Evolutionary conservation across 2,113 vertebrate genomes (phyloP).

Genomic region (Festucalex cinctus): DNA sequence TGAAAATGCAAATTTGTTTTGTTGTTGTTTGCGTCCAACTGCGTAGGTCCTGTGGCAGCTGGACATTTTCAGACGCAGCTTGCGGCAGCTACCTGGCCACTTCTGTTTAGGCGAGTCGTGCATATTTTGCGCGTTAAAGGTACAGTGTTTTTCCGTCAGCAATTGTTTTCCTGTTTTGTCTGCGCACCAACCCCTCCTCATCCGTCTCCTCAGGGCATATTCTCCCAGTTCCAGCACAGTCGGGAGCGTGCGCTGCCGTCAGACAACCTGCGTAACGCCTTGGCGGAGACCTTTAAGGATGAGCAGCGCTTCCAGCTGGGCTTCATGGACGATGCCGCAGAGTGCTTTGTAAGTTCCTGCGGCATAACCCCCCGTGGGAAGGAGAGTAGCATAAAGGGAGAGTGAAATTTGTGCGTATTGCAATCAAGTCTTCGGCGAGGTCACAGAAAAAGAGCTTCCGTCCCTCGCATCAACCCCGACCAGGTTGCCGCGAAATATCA

Average conservation of each 20-base stretch:
- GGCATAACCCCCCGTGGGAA: slow-evolving; percentile 29
- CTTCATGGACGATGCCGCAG: slow-evolving; percentile 96
- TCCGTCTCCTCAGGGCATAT: slow-evolving; percentile 79
- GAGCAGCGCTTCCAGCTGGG: slow-evolving; percentile 97
- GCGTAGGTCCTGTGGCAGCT: slow-evolving; percentile 93
- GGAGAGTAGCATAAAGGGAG: slow-evolving; percentile 3
- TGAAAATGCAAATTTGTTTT: neutral
- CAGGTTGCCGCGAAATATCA: slow-evolving; percentile 54
- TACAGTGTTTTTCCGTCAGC: slow-evolving; percentile 45
- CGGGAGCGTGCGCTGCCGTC: slow-evolving; percentile 92
- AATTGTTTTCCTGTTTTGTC: neutral
- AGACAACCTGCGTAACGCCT: slow-evolving; percentile 88
- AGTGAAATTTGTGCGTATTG: slow-evolving; percentile 28
- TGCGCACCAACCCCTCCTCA: neutral
- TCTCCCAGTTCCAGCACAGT: slow-evolving; percentile 93
- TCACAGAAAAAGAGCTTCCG: slow-evolving; percentile 59
- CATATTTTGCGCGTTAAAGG: slow-evolving; percentile 98
- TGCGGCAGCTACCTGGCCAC: slow-evolving; percentile 89
- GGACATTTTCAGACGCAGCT: slow-evolving; percentile 94
- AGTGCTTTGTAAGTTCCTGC: slow-evolving; percentile 90
- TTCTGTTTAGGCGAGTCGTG: slow-evolving; percentile 91
- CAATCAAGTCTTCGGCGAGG: slow-evolving; percentile 63
- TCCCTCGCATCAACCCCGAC: slow-evolving; percentile 50
- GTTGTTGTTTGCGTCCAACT: neutral
- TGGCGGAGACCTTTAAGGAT: slow-evolving; percentile 96